Evolutionary conservation across 1,140 invertebrate genomes (phyloP).

Genomic region (Physella acuta): DNA sequence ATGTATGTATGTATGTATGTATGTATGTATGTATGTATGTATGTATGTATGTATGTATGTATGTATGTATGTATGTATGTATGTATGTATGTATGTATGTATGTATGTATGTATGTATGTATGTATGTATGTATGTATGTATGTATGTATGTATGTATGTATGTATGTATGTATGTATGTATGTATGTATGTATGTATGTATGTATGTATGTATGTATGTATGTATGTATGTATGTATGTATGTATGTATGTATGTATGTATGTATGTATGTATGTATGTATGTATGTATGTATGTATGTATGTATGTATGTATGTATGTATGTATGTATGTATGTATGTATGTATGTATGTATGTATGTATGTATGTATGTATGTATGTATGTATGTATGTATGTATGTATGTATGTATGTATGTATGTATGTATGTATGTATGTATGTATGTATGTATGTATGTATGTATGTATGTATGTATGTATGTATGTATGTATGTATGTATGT

Average conservation of each 20-base stretch:
- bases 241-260: conserved; percentile 6
- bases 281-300: too few species aligned
- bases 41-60: not conserved
- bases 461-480: too few species aligned
- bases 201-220: conserved; percentile 2
- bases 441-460: too few species aligned
- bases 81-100: conserved; percentile 2
- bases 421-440: too few species aligned
- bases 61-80: conserved; percentile 1
- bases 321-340: too few species aligned
- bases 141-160: not conserved
- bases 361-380: too few species aligned
- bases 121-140: conserved; percentile 12
- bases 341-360: too few species aligned
- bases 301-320: too few species aligned
- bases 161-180: conserved; percentile 10
- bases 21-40: conserved; percentile 22
- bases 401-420: too few species aligned
- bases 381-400: too few species aligned
- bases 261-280: too few species aligned
- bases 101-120: not conserved
- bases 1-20: conserved; percentile 19
- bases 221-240: conserved; percentile 6
- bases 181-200: conserved; percentile 15
- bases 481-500: too few species aligned